A percentile compares a stretch with the other conserved stretches of the same genome.
Evolutionary conservation across 2,113 vertebrate species (phyloP).

Genomic region (Callorhinus ursinus): DNA sequence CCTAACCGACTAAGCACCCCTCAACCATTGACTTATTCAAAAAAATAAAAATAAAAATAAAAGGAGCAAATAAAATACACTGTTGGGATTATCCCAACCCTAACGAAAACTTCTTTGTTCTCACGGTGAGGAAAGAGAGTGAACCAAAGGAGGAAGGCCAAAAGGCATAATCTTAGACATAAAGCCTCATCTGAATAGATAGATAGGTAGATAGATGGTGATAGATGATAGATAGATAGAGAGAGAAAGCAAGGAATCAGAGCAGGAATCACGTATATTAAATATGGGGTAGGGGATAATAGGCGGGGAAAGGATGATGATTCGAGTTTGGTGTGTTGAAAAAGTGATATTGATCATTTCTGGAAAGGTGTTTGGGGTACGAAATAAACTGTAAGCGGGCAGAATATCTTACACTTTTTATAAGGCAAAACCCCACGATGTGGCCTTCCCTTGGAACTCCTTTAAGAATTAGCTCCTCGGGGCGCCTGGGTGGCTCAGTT

Average conservation of each 20-base stretch:
- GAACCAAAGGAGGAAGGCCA: neutral
- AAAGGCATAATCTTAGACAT: neutral
- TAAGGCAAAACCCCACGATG: neutral
- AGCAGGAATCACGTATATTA: neutral
- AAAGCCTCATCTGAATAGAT: neutral
- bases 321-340: neutral
- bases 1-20: neutral
- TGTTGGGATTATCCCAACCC: neutral
- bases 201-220: neutral
- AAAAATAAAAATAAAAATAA: neutral
- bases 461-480: neutral
- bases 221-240: neutral
- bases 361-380: conserved; percentile 49
- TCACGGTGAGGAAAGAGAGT: conserved; percentile 35
- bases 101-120: neutral
- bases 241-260: neutral
- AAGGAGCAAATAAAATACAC: neutral
- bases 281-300: neutral
- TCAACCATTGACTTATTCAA: neutral
- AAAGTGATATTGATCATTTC: conserved; percentile 56
- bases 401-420: conserved; percentile 33
- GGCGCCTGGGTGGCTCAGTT: too few species aligned
- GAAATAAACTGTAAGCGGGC: conserved; percentile 39
- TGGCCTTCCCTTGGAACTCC: conserved; percentile 6
- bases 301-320: neutral